Evolutionary conservation across 2,888 invertebrate genomes (phyloP).

Genomic region (Hofmannophila pseudospretella): DNA sequence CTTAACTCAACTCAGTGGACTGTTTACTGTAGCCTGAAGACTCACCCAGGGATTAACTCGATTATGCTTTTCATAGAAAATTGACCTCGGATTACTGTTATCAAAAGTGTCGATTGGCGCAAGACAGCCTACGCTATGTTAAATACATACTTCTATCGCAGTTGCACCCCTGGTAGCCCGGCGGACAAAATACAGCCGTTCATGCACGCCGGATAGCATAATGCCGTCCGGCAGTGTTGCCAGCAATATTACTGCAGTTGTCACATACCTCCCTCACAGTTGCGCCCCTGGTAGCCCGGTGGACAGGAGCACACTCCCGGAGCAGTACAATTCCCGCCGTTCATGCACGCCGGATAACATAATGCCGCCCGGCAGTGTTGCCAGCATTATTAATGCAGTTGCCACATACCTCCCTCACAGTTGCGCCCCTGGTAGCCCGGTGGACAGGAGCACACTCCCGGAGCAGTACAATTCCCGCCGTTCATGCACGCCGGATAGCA

Average conservation of each 20-base stretch:
- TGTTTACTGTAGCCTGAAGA: no score
- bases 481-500: conserved; percentile 96
- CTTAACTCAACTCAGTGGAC: no score
- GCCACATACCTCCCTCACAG: conserved; percentile 92
- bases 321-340: conserved; percentile 80
- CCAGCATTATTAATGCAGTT: no score
- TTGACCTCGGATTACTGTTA: no score
- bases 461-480: conserved; percentile 93
- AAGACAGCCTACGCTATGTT: no score
- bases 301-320: conserved; percentile 92
- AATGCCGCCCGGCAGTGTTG: background rate
- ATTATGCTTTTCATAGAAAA: no score
- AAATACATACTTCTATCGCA: background rate
- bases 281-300: no score
- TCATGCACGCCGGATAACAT: background rate
- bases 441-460: conserved; percentile 92
- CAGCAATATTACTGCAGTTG: no score
- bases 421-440: conserved; percentile 94
- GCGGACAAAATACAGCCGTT: background rate
- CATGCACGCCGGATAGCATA: background rate
- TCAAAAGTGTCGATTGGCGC: no score
- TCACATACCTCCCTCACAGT: background rate
- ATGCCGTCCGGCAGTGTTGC: background rate
- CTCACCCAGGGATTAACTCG: no score
- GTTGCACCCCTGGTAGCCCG: no score